Conservation (phyloP, 2,113 vertebrate species). For the Paramisgurnus dabryanus region DNA sequence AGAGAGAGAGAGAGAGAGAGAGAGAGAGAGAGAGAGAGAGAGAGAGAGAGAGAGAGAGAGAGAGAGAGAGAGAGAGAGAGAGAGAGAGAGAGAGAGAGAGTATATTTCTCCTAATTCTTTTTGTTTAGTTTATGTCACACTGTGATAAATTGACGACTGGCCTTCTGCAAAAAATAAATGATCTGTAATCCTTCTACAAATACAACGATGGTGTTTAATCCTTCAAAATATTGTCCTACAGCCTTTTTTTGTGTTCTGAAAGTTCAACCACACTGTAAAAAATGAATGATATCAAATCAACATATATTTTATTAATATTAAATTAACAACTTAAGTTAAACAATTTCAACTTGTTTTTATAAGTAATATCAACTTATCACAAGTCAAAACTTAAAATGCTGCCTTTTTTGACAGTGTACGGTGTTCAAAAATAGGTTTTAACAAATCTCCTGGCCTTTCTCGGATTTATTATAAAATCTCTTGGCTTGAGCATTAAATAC, state of each 20-base stretch:
- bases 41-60: too few relatives aligned
- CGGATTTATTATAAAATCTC: conserved; percentile 8
- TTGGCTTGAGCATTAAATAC: neutral
- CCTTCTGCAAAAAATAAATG: neutral
- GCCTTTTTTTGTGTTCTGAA: neutral
- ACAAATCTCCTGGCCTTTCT: too few relatives aligned
- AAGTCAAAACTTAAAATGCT: too few relatives aligned
- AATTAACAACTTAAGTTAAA: too few relatives aligned
- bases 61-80: neutral
- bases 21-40: too few relatives aligned
- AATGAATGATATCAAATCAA: too few relatives aligned
- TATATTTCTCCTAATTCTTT: neutral
- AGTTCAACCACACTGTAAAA: too few relatives aligned
- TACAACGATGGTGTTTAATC: conserved; percentile 33
- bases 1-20: neutral
- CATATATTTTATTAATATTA: too few relatives aligned
- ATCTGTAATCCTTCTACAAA: conserved; percentile 18
- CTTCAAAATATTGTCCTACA: conserved; percentile 40
- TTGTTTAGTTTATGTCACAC: neutral
- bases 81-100: too few relatives aligned
- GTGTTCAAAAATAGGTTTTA: neutral
- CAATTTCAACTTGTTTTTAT: too few relatives aligned
- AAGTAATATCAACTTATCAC: too few relatives aligned
- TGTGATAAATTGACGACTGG: neutral
- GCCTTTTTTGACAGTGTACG: too few relatives aligned